Percentiles rank a stretch among this genome's conserved stretches.
These are phyloP conservation scores for Patella caerulea DNA, from an alignment of 2,888 invertebrate genomes.

Conservation along the genomic window DNA sequence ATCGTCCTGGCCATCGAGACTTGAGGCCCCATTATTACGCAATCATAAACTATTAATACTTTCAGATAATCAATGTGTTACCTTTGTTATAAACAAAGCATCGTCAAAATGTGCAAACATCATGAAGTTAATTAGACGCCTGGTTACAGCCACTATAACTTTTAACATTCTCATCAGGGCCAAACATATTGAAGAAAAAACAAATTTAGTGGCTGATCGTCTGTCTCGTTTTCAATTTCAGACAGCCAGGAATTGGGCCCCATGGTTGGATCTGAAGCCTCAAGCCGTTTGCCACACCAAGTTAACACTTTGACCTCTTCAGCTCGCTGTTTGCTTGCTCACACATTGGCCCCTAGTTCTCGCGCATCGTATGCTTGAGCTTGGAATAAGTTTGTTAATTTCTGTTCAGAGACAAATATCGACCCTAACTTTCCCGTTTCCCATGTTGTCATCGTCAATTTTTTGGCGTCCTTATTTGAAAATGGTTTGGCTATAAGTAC, in stretches of 20 bases:
- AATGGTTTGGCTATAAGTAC: no score
- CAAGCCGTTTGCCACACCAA: not conserved
- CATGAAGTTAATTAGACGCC: no score
- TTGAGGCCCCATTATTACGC: no score
- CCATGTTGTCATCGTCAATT: not conserved
- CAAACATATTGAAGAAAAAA: slow-evolving; percentile 1
- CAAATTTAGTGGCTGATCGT: slow-evolving; percentile 1
- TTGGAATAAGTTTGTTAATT: slow-evolving; percentile 1
- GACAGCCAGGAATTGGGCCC: slow-evolving; percentile 8
- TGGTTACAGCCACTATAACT: no score
- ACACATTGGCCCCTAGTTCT: not conserved
- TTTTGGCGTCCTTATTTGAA: not conserved
- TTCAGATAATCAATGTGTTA: no score
- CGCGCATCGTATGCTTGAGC: not conserved
- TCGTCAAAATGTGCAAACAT: no score
- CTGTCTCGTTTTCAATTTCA: slow-evolving; percentile 5
- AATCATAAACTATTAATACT: no score
- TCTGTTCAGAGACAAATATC: not conserved
- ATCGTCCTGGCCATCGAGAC: not conserved
- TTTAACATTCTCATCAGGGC: no score
- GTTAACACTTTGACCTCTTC: not conserved
- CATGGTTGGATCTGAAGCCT: not conserved
- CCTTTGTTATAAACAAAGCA: no score
- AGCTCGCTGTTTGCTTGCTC: not conserved
- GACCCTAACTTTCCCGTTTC: not conserved